Percentiles rank a stretch among this genome's conserved stretches.
Conservation (phyloP, 2,888 invertebrate genomes). For the Phymatocera aterrima region DNA sequence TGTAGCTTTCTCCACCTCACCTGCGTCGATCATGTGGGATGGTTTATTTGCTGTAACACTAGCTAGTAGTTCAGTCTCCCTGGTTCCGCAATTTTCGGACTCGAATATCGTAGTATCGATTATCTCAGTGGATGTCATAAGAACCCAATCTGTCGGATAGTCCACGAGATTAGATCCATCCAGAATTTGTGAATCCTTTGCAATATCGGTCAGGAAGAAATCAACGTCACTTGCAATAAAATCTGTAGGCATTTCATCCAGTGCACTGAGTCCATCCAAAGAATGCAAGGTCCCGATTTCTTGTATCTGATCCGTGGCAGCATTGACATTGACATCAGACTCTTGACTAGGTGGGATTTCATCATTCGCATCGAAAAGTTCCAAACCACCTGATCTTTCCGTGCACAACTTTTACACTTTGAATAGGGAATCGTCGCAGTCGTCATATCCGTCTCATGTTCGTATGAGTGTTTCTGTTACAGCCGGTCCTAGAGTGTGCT, state of each 20-base stretch:
- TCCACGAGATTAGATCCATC: constrained; percentile 3
- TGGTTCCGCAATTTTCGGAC: background rate
- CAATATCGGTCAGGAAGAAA: background rate
- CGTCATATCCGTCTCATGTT: background rate
- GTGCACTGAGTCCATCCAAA: background rate
- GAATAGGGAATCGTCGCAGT: background rate
- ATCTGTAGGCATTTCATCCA: background rate
- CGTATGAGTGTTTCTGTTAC: background rate
- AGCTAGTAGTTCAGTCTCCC: background rate
- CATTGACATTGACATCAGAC: background rate
- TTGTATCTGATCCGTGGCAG: background rate
- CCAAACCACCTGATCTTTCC: constrained; percentile 5
- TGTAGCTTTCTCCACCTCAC: background rate
- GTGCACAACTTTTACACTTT: constrained; percentile 7
- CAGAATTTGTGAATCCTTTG: constrained; percentile 2
- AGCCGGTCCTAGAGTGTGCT: constrained; percentile 28
- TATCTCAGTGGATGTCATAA: background rate
- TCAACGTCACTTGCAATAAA: constrained; percentile 15
- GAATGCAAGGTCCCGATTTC: background rate
- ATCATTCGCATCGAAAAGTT: background rate
- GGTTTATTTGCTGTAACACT: background rate
- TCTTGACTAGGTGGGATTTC: background rate
- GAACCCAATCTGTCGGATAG: background rate
- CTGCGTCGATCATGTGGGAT: background rate
- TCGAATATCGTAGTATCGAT: constrained; percentile 16